phyloP scores from a whole-genome alignment of 2,113 vertebrate genomes.

The Psilopsiagon aurifrons region DNA sequence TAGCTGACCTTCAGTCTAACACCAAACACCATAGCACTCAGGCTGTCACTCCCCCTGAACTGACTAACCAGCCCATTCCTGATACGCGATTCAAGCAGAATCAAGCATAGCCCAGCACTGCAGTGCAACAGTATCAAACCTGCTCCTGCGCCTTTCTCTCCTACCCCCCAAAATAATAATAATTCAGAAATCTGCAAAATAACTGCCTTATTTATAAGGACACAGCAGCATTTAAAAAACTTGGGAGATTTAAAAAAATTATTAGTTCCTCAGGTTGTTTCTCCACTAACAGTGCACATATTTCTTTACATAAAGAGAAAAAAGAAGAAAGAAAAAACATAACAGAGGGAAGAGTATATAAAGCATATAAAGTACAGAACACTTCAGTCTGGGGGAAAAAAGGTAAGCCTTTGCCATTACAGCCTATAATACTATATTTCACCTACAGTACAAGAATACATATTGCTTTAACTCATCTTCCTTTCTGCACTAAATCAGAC shows the following conservation, averaged over 20 bases:
- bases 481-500: background rate
- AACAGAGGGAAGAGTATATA: background rate
- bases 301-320: background rate
- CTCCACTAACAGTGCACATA: background rate
- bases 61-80: background rate
- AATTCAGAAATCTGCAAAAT: background rate
- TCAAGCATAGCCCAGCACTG: background rate
- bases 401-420: background rate
- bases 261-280: background rate
- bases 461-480: background rate
- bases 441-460: background rate
- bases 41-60: background rate
- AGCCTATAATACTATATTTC: background rate
- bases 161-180: background rate
- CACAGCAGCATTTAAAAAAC: background rate
- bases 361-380: background rate
- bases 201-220: background rate
- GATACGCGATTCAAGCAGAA: background rate
- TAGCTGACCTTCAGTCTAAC: background rate
- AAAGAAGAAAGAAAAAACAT: background rate
- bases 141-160: background rate
- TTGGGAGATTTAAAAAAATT: background rate
- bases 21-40: background rate
- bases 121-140: background rate
- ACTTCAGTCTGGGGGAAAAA: background rate